phyloP scores from a whole-genome alignment of 53 echinoderm and acorn worm species.

The Paracentrotus lividus region DNA sequence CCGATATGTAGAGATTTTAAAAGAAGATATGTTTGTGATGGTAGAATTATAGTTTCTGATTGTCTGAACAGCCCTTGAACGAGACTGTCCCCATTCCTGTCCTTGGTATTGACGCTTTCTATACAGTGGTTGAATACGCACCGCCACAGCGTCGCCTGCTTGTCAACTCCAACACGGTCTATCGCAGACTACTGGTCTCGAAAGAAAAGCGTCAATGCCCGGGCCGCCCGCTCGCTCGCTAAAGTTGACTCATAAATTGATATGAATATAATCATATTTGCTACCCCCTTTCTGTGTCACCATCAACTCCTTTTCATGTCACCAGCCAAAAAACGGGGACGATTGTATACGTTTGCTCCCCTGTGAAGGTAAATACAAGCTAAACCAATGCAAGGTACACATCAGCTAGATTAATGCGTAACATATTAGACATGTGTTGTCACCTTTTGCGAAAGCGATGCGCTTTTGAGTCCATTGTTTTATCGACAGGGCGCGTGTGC shows the following conservation, averaged over 20 bases:
- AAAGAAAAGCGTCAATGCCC: conserved; percentile 67
- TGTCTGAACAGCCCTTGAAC: conserved; percentile 63
- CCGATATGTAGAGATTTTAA: conserved; percentile 36
- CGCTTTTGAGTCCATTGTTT: conserved; percentile 30
- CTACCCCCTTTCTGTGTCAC: conserved; percentile 49
- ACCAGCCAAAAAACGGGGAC: not conserved
- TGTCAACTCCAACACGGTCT: conserved; percentile 66
- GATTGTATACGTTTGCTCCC: conserved; percentile 7
- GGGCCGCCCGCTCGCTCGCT: conserved; percentile 30
- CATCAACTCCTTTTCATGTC: conserved; percentile 43
- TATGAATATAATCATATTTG: conserved; percentile 72
- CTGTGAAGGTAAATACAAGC: conserved; percentile 38
- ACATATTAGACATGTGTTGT: conserved; percentile 52
- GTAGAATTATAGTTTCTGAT: conserved; percentile 62
- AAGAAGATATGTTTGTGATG: conserved; percentile 65
- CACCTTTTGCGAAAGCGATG: conserved; percentile 45
- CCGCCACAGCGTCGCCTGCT: conserved; percentile 62
- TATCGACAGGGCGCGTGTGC: conserved; percentile 56
- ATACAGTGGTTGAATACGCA: conserved; percentile 71
- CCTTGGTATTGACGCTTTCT: conserved; percentile 72
- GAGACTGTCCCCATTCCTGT: conserved; percentile 53
- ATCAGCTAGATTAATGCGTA: conserved; percentile 45
- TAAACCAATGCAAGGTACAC: conserved; percentile 45
- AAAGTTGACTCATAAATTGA: conserved; percentile 72
- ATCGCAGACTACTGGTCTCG: conserved; percentile 67